Base-by-base conservation (phyloP, 1,140 invertebrate species). In the Aphelenchoides fujianensis region DNA sequence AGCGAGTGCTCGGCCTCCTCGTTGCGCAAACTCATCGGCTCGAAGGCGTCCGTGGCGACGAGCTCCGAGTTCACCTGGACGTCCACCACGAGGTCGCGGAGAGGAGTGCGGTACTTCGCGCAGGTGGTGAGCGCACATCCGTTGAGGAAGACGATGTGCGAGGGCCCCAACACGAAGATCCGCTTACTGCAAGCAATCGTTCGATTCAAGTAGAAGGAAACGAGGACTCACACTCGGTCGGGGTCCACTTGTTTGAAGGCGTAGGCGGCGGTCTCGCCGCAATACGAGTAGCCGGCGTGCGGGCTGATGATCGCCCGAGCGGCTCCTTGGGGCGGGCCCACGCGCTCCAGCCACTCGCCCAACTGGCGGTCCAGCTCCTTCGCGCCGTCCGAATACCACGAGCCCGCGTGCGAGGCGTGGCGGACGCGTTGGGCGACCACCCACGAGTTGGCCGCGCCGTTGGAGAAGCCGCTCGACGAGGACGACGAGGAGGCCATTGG, bases 211-310 rank as follows among this genome's bases (percentile, higher is more conserved):
- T n/a, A n/a, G n/a, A n/a, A n/a, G n/a, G n/a, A 2, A 54, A 74
- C 31, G 1, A 76, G n/a, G n/a, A n/a, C 91, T 92, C 88, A 94
- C 91, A 97, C 91, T 81, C 91, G 90, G 67, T 90, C 89, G 63
- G 95, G 93, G 86, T 93, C 93, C 79, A 98, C 90, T 89, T 98
- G 95, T 78, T 93, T 90, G 86, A 97, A 98, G 16, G 95, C 95
- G 88, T 90, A 93, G 0, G 92, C 96, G 79, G 91, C 92, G 88
- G 93, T 96, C 41, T 92, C 91, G 68, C 96, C 96, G 87, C 94
- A 96, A 84, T 98, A 98, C 59, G 90, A 91, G 85, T 98, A 98
- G 0, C 95, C 52, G 75, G 89, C 91, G 91, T 89, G 97, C 93
- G 95, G 95, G 66, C 94, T 92, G 85, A 98, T 98, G 55, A 98